phyloP scores from a whole-genome alignment of 1,140 invertebrate species.

The Lepidostoma basale region DNA sequence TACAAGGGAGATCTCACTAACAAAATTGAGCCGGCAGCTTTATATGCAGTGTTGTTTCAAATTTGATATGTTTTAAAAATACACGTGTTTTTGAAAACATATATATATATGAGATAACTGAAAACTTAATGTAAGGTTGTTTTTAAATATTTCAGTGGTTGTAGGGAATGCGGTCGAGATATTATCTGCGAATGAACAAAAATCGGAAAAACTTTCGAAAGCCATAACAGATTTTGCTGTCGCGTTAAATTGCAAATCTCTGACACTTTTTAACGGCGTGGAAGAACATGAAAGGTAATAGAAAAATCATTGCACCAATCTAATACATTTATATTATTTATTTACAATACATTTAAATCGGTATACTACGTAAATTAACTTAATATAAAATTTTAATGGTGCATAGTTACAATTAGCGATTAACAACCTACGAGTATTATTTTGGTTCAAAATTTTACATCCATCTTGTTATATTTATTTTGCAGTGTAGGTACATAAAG shows the following conservation, averaged over 20 bases:
- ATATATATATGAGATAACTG: no score
- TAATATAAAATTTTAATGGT: neutral
- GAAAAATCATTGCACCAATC: neutral
- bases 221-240: conserved; percentile 15
- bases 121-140: no score
- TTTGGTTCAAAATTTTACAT: neutral
- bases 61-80: no score
- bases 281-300: neutral
- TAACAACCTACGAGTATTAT: neutral
- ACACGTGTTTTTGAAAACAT: no score
- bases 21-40: no score
- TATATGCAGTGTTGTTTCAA: no score
- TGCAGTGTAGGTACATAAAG: neutral
- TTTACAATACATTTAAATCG: neutral
- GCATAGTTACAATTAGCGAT: neutral
- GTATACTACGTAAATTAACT: neutral
- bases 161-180: no score
- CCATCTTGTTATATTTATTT: neutral
- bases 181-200: neutral
- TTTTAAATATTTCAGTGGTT: no score
- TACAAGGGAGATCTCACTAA: no score
- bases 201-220: neutral
- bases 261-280: neutral
- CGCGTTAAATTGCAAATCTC: neutral
- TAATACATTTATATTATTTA: neutral